phyloP scores from a whole-genome alignment of 1,140 invertebrate species.

The Drosophila repleta region DNA sequence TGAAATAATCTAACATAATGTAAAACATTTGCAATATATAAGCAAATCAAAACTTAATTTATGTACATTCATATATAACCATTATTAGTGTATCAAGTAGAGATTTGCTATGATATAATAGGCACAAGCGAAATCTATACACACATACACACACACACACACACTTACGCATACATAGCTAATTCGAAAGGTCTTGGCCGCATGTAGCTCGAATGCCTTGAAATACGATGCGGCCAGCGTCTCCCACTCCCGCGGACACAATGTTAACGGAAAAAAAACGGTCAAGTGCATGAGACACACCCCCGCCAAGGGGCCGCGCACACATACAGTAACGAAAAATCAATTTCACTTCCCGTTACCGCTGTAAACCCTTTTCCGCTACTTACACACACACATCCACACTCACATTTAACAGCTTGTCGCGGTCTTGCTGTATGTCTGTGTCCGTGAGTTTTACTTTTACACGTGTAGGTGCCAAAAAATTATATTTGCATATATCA shows the following conservation, averaged over 20 bases:
- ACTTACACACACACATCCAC: neutral
- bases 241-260: conserved; percentile 8
- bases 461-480: conserved; percentile 25
- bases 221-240: neutral
- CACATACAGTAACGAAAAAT: conserved; percentile 50
- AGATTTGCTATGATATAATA: conserved; percentile 13
- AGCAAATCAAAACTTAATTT: too few relatives aligned
- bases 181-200: conserved; percentile 14
- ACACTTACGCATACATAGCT: conserved; percentile 11
- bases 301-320: conserved; percentile 20
- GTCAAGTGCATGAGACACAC: conserved; percentile 59
- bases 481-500: conserved; percentile 8
- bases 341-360: conserved; percentile 49
- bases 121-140: neutral
- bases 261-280: conserved; percentile 29
- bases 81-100: conserved; percentile 12
- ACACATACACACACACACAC: too few relatives aligned
- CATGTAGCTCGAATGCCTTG: conserved; percentile 3
- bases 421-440: conserved; percentile 9
- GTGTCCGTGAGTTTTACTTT: conserved; percentile 14
- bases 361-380: conserved; percentile 29
- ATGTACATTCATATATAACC: too few relatives aligned
- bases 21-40: too few relatives aligned
- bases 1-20: too few relatives aligned
- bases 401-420: neutral